Evolutionary conservation across 2,888 invertebrate species (phyloP), one percentile per base, ranked within the genome.

Genomic region (Scrobipalpa atriplicella): DNA sequence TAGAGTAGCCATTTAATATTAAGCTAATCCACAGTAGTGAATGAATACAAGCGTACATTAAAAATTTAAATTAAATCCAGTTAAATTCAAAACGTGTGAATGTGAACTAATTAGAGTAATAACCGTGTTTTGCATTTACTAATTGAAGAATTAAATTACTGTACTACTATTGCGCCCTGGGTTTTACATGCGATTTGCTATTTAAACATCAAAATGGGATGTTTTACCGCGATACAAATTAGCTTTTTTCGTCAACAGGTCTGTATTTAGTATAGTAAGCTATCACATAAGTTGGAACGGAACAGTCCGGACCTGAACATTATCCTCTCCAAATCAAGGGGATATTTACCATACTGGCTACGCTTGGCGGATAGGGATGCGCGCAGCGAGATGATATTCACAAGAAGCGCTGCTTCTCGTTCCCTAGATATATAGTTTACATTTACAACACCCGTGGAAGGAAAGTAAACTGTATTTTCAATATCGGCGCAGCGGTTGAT

Each of bases 71-170:
- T 51, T 19, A 54, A 11, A 21, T 2, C 54, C 54, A 19, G 19
- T 54, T 54, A 43, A 43, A 43, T 43, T 13, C 19, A 16, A 52
- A 29, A 52, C 58, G 58, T 58, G 58, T 36, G 58, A 58, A 58
- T 58, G 29, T 16, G 58, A 58, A 36, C 58, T 58, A 58, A 58
- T 58, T 58, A 29, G 58, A 36, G 21, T 58, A 58, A 54, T 54
- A 1, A 29, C 16, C 29, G 58, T 58, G 36, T 58, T 58, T 58
- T 58, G 58, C 58, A 36, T 58, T 58, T 58, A 36, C 58, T 58
- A 58, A 36, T 36, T 36, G 29, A n/a, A 36, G 21, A 58, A 58
- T 58, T 16, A 13, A 36, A 58, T 58, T 58, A 52, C 18, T 52
- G 18, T 16, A 52, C 19, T 2, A 6, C 3, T 6, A n/a, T 16